Percentiles rank a stretch among this genome's conserved stretches.
These are phyloP conservation scores for Xiphias gladius DNA, from an alignment of 2,113 vertebrate species.

Conservation along the genomic window DNA sequence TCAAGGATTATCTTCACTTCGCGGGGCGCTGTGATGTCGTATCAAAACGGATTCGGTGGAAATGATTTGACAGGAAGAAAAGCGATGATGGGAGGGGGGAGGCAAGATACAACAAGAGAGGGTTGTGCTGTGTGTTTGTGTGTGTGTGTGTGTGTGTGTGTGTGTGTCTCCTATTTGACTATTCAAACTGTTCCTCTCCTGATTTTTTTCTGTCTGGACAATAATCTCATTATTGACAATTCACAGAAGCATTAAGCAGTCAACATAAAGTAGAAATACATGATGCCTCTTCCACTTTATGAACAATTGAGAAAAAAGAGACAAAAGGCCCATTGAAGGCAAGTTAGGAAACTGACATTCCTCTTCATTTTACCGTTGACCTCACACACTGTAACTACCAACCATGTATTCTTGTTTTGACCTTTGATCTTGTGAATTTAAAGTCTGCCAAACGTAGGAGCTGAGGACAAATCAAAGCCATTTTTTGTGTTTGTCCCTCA, in stretches of 20 bases:
- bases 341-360: conserved; percentile 21
- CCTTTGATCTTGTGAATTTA: conserved; percentile 31
- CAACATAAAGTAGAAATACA: conserved; percentile 27
- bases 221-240: conserved; percentile 45
- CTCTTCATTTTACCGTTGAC: conserved; percentile 25
- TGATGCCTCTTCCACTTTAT: conserved; percentile 4
- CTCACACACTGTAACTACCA: conserved; percentile 1
- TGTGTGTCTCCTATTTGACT: conserved; percentile 38
- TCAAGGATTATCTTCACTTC: conserved; percentile 85
- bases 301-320: neutral
- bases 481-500: conserved; percentile 22
- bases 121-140: conserved; percentile 29
- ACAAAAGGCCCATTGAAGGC: conserved; percentile 14
- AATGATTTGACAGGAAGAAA: conserved; percentile 81
- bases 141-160: conserved; percentile 23
- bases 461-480: conserved; percentile 42
- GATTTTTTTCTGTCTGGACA: conserved; percentile 27
- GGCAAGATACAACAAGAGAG: conserved; percentile 39
- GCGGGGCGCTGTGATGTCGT: conserved; percentile 77
- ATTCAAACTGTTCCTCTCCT: conserved; percentile 42
- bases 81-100: conserved; percentile 54
- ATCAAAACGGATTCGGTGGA: conserved; percentile 83
- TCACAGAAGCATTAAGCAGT: conserved; percentile 15
- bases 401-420: conserved; percentile 38
- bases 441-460: conserved; percentile 29